phyloP scores from a whole-genome alignment of 2,797 vertebrate species.

The Bradypus variegatus region DNA sequence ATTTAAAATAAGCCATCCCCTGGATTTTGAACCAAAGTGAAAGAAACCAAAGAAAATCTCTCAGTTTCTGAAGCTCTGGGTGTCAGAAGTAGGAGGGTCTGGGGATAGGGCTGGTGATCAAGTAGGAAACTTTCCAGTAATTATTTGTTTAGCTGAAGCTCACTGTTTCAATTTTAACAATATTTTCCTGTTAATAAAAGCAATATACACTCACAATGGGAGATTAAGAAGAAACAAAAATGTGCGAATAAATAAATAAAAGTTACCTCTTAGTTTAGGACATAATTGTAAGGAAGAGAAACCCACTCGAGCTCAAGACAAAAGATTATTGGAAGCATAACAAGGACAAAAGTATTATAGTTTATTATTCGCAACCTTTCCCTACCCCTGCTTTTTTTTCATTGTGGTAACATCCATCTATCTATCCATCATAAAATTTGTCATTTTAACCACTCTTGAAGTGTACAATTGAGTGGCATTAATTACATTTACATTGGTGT shows the following conservation, averaged over 20 bases:
- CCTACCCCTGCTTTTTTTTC: background rate
- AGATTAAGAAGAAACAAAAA: slow-evolving; percentile 11
- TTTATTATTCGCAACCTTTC: background rate
- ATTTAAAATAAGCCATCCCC: slow-evolving; percentile 17
- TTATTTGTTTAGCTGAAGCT: background rate
- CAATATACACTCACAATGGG: background rate
- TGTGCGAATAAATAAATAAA: background rate
- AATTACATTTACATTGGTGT: too few species aligned
- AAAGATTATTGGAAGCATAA: background rate
- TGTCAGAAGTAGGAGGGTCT: background rate
- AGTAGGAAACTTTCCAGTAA: background rate
- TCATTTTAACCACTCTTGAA: too few species aligned
- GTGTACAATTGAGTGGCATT: too few species aligned
- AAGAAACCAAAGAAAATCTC: background rate
- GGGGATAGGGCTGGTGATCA: background rate
- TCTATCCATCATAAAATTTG: too few species aligned
- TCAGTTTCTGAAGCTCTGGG: background rate
- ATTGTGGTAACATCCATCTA: too few species aligned
- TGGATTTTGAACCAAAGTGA: slow-evolving; percentile 29
- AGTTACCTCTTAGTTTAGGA: background rate
- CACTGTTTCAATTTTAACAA: slow-evolving; percentile 11
- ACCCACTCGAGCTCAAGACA: background rate
- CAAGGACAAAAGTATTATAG: background rate
- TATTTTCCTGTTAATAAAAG: slow-evolving; percentile 14
- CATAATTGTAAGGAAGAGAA: slow-evolving; percentile 10